Evolutionary conservation across 2,797 vertebrate species (phyloP).

Genomic region (Schizothorax lantsangensis): DNA sequence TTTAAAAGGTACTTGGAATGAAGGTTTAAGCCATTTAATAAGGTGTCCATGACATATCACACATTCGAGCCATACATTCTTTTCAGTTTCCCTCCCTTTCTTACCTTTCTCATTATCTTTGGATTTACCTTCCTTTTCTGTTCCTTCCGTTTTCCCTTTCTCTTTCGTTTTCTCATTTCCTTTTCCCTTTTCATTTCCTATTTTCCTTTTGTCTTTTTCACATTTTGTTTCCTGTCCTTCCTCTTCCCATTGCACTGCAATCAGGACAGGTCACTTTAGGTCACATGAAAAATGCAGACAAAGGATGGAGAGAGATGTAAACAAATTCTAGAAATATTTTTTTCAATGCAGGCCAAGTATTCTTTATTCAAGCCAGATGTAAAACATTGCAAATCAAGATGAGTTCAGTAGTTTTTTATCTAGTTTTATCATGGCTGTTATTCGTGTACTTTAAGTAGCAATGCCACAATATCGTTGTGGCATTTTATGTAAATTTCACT

Average conservation of each 20-base stretch:
- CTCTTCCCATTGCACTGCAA: conserved; percentile 24
- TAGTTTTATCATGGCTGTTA: neutral
- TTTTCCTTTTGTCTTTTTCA: neutral
- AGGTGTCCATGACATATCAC: neutral
- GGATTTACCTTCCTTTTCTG: neutral
- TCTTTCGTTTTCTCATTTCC: neutral
- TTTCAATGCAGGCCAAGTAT: neutral
- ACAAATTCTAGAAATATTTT: neutral
- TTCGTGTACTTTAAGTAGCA: neutral
- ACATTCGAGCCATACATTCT: neutral
- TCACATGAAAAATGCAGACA: conserved; percentile 44
- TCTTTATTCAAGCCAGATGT: neutral
- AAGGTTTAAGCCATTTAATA: conserved; percentile 21
- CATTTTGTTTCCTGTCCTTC: conserved; percentile 11
- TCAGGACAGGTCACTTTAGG: conserved; percentile 44
- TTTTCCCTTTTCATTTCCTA: neutral
- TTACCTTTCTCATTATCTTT: neutral
- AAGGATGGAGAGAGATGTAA: neutral
- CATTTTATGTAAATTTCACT: no score
- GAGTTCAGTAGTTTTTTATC: neutral
- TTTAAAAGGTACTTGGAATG: conserved; percentile 37
- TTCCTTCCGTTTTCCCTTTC: neutral
- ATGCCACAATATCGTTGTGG: no score
- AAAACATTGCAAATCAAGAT: conserved; percentile 33
- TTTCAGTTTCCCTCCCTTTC: neutral